Percentiles rank a stretch among this genome's conserved stretches.
Evolutionary conservation across 1,140 invertebrate species (phyloP).

Genomic region (Colletes gigas): DNA sequence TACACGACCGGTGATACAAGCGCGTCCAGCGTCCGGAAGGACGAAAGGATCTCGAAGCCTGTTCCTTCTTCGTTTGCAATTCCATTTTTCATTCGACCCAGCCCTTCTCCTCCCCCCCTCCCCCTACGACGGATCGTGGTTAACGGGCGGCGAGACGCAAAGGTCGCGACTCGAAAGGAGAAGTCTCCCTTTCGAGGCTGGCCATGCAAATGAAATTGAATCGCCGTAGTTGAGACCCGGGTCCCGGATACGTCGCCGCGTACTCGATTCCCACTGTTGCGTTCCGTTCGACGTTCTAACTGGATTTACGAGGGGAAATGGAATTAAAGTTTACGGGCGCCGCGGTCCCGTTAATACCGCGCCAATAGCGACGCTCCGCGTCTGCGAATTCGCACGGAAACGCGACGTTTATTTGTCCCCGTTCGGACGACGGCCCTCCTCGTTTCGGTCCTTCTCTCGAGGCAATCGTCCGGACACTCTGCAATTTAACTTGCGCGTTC

Average conservation of each 20-base stretch:
- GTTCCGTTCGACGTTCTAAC: conserved; percentile 14
- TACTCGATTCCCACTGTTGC: neutral
- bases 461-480: no score
- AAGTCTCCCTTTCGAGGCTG: conserved; percentile 11
- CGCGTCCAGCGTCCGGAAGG: conserved; percentile 22
- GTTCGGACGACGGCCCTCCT: neutral
- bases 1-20: conserved; percentile 30
- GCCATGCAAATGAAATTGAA: conserved; percentile 47
- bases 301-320: conserved; percentile 18
- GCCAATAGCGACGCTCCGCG: neutral
- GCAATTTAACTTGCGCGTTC: neutral
- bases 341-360: neutral
- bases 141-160: neutral
- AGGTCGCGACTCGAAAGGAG: conserved; percentile 4
- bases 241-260: neutral
- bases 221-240: neutral
- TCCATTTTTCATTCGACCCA: conserved; percentile 46
- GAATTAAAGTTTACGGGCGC: conserved; percentile 15
- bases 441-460: neutral
- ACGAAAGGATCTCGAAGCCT: conserved; percentile 35
- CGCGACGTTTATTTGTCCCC: neutral
- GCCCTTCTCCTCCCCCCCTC: neutral
- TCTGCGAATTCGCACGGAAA: neutral
- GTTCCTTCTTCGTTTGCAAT: conserved; percentile 49
- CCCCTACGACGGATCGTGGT: neutral